Evolutionary conservation across 2,113 vertebrate species (phyloP).

Genomic region (Nicator chloris): DNA sequence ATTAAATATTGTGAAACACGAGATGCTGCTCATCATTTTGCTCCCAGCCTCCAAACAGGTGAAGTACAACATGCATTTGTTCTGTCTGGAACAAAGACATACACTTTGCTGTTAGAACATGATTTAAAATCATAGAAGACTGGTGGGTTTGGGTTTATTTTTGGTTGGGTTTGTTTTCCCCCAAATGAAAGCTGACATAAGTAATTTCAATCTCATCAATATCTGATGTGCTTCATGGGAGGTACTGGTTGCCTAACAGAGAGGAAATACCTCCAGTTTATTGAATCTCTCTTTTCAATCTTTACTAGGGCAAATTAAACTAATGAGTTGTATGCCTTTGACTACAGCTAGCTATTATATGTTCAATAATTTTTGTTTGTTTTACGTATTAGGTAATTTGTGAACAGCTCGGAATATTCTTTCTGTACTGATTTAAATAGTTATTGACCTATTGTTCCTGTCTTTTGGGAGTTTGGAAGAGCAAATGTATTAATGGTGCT

Average conservation of each 20-base stretch:
- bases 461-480: background rate
- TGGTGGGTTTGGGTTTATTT: background rate
- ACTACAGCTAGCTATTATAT: background rate
- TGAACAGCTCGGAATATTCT: background rate
- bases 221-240: background rate
- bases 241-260: background rate
- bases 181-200: background rate
- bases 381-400: background rate
- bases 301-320: background rate
- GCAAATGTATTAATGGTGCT: background rate
- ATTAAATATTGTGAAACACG: constrained; percentile 31
- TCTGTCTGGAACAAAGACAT: background rate
- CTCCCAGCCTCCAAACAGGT: background rate
- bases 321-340: background rate
- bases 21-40: background rate
- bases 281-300: background rate
- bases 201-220: background rate
- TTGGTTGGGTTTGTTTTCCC: background rate
- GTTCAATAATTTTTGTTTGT: background rate
- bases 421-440: background rate
- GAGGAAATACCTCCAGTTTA: background rate
- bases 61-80: background rate
- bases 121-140: background rate
- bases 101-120: background rate
- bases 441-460: background rate